A percentile compares a stretch with the other conserved stretches of the same genome.
phyloP scores from a whole-genome alignment of 2,888 invertebrate species.

The Acleris sparsana region DNA sequence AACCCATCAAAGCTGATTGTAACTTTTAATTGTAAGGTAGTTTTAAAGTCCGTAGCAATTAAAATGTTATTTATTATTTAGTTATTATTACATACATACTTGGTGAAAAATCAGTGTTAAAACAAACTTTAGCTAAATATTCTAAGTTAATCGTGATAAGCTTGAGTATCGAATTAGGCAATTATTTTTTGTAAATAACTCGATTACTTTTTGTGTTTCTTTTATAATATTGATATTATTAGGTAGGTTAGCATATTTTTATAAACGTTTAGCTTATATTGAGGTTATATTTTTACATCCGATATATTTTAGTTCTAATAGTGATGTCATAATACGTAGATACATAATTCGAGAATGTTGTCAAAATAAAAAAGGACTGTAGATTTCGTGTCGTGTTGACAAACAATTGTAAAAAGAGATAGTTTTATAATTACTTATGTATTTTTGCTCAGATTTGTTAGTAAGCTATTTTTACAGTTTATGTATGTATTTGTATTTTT shows the following conservation, averaged over 20 bases:
- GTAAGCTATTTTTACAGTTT: constrained; percentile 34
- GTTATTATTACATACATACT: constrained; percentile 45
- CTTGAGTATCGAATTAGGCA: constrained; percentile 16
- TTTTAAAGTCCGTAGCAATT: constrained; percentile 44
- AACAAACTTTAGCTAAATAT: constrained; percentile 35
- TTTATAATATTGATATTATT: constrained; percentile 12
- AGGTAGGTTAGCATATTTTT: constrained; percentile 3
- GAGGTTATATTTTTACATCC: constrained; percentile 25
- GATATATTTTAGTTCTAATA: constrained; percentile 5
- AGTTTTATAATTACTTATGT: constrained; percentile 14
- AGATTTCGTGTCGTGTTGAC: not conserved
- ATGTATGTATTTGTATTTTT: constrained; percentile 31
- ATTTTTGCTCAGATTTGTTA: constrained; percentile 37
- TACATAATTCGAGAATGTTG: not conserved
- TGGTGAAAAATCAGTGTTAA: constrained; percentile 35
- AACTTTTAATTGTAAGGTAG: constrained; percentile 44
- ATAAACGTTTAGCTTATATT: constrained; percentile 25
- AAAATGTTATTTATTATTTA: constrained; percentile 81
- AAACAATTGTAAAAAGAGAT: constrained; percentile 19
- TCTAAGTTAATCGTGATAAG: constrained; percentile 27
- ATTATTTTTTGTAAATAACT: constrained; percentile 20
- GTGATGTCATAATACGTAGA: constrained; percentile 12
- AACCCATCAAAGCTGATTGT: constrained; percentile 55
- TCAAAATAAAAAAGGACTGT: not conserved
- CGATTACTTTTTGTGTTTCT: not conserved